These are phyloP conservation scores for Tadarida brasiliensis DNA, from an alignment of 2,797 vertebrate species.

Conservation along the genomic window DNA sequence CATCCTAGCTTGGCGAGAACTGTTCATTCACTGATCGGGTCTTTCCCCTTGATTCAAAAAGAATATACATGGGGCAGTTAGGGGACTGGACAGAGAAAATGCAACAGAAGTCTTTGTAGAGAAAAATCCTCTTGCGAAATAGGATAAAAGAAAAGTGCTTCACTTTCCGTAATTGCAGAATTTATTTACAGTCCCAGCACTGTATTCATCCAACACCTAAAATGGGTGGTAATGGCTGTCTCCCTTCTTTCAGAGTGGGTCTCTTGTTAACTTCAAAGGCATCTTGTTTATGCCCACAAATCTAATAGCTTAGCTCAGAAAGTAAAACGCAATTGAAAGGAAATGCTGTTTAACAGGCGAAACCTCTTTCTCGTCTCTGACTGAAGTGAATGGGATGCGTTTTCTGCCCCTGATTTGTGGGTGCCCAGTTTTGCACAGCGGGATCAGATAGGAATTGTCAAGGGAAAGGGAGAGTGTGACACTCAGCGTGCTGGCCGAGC, in stretches of 20 bases:
- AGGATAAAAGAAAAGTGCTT: neutral
- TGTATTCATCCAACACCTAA: neutral
- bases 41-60: slow-evolving; percentile 36
- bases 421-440: neutral
- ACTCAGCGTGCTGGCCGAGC: neutral
- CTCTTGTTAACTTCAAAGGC: slow-evolving; percentile 50
- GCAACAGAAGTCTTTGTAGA: neutral
- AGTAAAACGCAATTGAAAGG: slow-evolving; percentile 12
- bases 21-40: neutral
- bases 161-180: neutral
- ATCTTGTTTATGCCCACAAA: slow-evolving; percentile 26
- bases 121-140: neutral
- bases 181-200: neutral
- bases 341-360: neutral
- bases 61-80: neutral
- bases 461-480: neutral
- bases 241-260: neutral
- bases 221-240: neutral
- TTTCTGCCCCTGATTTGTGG: neutral
- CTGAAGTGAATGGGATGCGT: neutral
- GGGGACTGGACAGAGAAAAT: neutral
- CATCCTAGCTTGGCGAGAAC: neutral
- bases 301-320: slow-evolving; percentile 13
- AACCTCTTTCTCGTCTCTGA: neutral
- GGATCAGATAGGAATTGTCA: neutral